Percentiles rank a stretch among this genome's conserved stretches.
These are phyloP conservation scores for Graptemys geographica DNA, from an alignment of 2,797 vertebrate genomes.

Conservation along the genomic window DNA sequence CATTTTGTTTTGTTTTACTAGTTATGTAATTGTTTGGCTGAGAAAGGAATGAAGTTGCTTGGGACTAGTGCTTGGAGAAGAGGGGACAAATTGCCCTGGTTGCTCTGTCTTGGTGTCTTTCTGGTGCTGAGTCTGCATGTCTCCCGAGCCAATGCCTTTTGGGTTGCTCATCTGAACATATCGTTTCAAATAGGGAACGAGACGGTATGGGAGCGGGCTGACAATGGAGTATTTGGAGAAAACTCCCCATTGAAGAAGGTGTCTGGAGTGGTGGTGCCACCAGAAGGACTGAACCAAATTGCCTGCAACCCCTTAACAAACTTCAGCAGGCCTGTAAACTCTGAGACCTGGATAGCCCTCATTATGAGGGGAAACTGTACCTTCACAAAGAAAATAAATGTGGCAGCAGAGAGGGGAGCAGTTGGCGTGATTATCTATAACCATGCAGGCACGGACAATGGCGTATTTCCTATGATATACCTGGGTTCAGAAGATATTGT, in stretches of 20 bases:
- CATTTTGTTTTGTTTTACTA: background rate
- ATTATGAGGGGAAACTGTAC: conserved; percentile 42
- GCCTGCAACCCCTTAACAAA: conserved; percentile 47
- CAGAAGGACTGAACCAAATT: background rate
- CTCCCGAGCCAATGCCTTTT: conserved; percentile 19
- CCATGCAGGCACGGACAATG: conserved; percentile 47
- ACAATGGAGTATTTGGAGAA: conserved; percentile 55
- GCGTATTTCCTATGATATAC: conserved; percentile 58
- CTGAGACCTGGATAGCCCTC: conserved; percentile 1
- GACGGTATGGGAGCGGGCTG: conserved; percentile 51
- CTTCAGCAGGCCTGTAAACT: conserved; percentile 26
- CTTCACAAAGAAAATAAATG: conserved; percentile 62
- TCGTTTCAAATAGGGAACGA: conserved; percentile 56
- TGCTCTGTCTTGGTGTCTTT: conserved; percentile 36
- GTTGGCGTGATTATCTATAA: conserved; percentile 62
- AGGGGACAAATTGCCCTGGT: background rate
- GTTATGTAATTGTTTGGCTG: background rate
- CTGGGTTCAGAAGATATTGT: conserved; percentile 37
- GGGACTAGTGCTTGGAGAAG: background rate
- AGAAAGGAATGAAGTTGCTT: conserved; percentile 55
- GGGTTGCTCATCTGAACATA: conserved; percentile 69
- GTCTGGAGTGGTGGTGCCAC: conserved; percentile 43
- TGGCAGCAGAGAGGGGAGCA: conserved; percentile 39
- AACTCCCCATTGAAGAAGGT: conserved; percentile 49
- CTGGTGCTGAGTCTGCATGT: conserved; percentile 43